Conservation (phyloP, 1,140 invertebrate species). For the Hyphantria cunea region DNA sequence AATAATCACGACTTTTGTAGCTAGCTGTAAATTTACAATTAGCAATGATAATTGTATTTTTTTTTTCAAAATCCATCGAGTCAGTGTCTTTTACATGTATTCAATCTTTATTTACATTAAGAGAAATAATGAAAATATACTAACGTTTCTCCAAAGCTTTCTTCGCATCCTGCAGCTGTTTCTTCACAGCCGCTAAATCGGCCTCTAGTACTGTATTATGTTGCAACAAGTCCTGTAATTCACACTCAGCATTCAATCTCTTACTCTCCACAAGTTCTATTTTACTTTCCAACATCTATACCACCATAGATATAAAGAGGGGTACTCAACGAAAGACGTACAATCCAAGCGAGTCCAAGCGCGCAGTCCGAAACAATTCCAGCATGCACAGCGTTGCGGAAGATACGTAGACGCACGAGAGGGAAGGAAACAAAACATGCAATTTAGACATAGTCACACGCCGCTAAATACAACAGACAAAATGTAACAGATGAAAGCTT, state of each 20-base stretch:
- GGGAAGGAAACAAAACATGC: conserved; percentile 67
- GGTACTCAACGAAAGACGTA: conserved; percentile 57
- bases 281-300: conserved; percentile 68
- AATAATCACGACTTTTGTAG: background rate
- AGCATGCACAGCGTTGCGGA: conserved; percentile 37
- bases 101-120: background rate
- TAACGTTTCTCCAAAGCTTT: conserved; percentile 67
- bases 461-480: conserved; percentile 13
- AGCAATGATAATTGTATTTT: background rate
- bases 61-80: background rate
- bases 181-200: conserved; percentile 77
- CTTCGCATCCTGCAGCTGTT: conserved; percentile 66
- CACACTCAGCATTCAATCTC: conserved; percentile 84
- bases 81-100: background rate
- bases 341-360: conserved; percentile 28
- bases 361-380: conserved; percentile 24
- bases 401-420: conserved; percentile 46
- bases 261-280: conserved; percentile 78
- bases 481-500: background rate
- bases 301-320: conserved; percentile 33
- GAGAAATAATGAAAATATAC: conserved; percentile 32
- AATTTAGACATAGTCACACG: conserved; percentile 58
- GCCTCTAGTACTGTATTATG: conserved; percentile 85
- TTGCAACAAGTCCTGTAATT: conserved; percentile 85
- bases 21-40: no score